Percentiles rank a stretch among this genome's conserved stretches.
These are phyloP conservation scores for Drosophila tropicalis DNA, from an alignment of 1,140 invertebrate species.

Conservation along the genomic window DNA sequence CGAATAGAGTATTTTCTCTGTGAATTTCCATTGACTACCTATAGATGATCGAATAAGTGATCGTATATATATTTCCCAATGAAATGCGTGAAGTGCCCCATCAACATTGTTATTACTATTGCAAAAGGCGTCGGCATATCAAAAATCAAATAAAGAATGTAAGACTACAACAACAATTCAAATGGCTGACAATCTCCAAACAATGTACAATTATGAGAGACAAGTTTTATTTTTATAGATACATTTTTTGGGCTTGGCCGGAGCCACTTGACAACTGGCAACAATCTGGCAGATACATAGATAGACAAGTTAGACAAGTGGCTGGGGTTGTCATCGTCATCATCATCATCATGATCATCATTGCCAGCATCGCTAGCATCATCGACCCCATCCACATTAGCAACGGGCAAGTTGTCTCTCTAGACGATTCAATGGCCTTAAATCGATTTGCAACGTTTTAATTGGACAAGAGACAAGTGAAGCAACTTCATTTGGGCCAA, in stretches of 20 bases:
- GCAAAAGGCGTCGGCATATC: constrained; percentile 68
- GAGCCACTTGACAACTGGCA: constrained; percentile 47
- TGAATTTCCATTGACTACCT: background rate
- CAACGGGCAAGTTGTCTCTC: constrained; percentile 6
- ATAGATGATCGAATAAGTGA: background rate
- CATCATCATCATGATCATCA: constrained; percentile 57
- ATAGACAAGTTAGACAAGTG: constrained; percentile 22
- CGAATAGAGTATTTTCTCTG: background rate
- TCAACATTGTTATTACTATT: constrained; percentile 7
- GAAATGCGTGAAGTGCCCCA: constrained; percentile 15
- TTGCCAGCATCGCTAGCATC: background rate
- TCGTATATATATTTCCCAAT: constrained; percentile 9
- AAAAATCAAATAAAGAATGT: constrained; percentile 29
- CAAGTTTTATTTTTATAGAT: constrained; percentile 56
- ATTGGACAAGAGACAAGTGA: constrained; percentile 52
- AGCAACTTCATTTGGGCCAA: constrained; percentile 50
- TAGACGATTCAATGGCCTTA: constrained; percentile 53
- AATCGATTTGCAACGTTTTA: constrained; percentile 81
- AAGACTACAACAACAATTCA: constrained; percentile 40
- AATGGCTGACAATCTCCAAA: constrained; percentile 51
- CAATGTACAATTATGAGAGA: constrained; percentile 75
- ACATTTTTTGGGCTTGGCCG: constrained; percentile 56
- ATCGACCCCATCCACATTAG: background rate
- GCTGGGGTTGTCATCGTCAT: constrained; percentile 34
- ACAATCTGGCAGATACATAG: constrained; percentile 11